These are phyloP conservation scores for Odontophorus gujanensis DNA, from an alignment of 2,113 vertebrate genomes.

Conservation along the genomic window DNA sequence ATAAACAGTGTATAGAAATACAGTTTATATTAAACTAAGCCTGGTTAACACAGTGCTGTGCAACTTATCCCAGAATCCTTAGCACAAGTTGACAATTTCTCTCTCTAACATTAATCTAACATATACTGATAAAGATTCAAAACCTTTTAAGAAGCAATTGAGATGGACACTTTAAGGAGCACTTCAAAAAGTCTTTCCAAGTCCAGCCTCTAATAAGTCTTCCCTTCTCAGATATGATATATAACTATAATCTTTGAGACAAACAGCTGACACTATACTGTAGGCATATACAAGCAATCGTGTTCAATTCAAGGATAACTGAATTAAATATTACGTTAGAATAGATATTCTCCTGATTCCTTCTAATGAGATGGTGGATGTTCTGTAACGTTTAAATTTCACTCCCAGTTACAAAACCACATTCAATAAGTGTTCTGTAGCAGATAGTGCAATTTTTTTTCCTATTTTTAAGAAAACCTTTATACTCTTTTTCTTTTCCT, in stretches of 20 bases:
- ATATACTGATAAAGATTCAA: not conserved
- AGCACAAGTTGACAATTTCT: not conserved
- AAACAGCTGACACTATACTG: not conserved
- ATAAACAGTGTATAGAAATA: not conserved
- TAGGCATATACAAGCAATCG: not conserved
- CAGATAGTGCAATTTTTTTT: not conserved
- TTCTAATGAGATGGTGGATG: not conserved
- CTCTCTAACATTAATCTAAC: not conserved
- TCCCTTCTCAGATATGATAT: not conserved
- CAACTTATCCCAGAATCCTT: not conserved
- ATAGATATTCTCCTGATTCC: not conserved
- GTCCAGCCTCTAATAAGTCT: not conserved
- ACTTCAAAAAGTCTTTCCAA: not conserved
- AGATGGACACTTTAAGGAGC: not conserved
- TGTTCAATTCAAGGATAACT: not conserved
- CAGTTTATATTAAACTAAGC: not conserved
- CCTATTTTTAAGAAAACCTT: not conserved
- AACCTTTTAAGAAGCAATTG: not conserved
- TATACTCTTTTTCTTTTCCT: not conserved
- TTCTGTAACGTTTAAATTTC: not conserved
- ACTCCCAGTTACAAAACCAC: not conserved
- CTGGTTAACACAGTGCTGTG: not conserved
- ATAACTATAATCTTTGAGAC: not conserved
- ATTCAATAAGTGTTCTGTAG: not conserved
- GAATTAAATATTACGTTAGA: not conserved